Conservation (phyloP, 2,113 vertebrate genomes). For the Phyllopteryx taeniolatus region DNA sequence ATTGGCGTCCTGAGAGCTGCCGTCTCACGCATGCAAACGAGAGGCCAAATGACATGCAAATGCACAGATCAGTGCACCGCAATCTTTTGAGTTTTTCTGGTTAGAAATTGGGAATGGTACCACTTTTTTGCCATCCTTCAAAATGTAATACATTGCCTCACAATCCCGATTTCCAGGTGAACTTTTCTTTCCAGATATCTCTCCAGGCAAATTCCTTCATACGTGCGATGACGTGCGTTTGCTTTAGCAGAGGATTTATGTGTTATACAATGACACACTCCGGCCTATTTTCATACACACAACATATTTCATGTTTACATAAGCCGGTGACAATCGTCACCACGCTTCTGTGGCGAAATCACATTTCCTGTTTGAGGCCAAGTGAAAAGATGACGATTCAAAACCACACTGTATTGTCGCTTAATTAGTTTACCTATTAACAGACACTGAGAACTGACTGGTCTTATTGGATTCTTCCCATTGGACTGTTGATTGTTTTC, state of each 20-base stretch:
- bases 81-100: too few relatives aligned
- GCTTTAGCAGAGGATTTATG: background rate
- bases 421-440: conserved; percentile 33
- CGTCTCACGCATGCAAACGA: background rate
- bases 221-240: background rate
- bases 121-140: background rate
- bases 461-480: conserved; percentile 23
- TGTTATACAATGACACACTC: conserved; percentile 5
- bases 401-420: background rate
- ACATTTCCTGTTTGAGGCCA: background rate
- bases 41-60: background rate
- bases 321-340: conserved; percentile 5
- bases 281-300: conserved; percentile 4
- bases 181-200: background rate
- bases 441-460: conserved; percentile 17
- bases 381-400: background rate
- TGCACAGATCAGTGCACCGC: too few relatives aligned
- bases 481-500: conserved; percentile 33
- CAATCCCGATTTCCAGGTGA: background rate
- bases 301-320: conserved; percentile 4
- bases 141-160: background rate
- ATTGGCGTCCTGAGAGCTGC: conserved; percentile 1
- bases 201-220: background rate
- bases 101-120: too few relatives aligned
- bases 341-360: background rate